These are phyloP conservation scores for Nyctalus aviator DNA, from an alignment of 2,797 vertebrate species.

Conservation along the genomic window DNA sequence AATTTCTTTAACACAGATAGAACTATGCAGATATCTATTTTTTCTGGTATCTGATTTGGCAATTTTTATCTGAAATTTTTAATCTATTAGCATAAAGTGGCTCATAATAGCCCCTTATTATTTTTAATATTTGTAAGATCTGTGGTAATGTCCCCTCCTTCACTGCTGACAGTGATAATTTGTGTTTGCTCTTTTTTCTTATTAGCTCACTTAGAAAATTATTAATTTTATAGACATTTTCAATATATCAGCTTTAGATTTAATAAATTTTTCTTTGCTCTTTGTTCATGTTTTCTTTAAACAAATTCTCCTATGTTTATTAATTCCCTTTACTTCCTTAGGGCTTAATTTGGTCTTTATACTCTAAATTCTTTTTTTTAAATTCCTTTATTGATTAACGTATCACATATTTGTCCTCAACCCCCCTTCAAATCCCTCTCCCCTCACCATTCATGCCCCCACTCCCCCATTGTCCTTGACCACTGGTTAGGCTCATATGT, in stretches of 20 bases:
- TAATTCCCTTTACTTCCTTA: not conserved
- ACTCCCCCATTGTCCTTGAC: no score
- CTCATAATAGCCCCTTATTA: not conserved
- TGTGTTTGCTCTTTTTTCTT: not conserved
- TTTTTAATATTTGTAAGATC: not conserved
- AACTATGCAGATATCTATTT: not conserved
- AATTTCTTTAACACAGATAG: not conserved
- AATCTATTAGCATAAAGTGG: not conserved
- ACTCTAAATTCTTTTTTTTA: not conserved
- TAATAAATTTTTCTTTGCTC: not conserved
- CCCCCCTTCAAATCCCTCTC: no score
- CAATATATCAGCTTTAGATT: not conserved
- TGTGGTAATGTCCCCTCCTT: not conserved
- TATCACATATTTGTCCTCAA: no score
- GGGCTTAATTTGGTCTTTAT: not conserved
- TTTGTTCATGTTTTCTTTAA: constrained; percentile 28
- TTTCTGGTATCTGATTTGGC: not conserved
- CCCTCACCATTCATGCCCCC: no score
- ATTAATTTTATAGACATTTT: constrained; percentile 10
- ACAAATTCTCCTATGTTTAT: not conserved
- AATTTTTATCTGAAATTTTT: not conserved
- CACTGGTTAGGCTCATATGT: no score
- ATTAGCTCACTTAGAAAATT: not conserved
- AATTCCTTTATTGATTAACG: no score
- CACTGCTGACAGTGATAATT: not conserved